These are phyloP conservation scores for Deroplatys truncata DNA, from an alignment of 2,888 invertebrate genomes.

Conservation along the genomic window DNA sequence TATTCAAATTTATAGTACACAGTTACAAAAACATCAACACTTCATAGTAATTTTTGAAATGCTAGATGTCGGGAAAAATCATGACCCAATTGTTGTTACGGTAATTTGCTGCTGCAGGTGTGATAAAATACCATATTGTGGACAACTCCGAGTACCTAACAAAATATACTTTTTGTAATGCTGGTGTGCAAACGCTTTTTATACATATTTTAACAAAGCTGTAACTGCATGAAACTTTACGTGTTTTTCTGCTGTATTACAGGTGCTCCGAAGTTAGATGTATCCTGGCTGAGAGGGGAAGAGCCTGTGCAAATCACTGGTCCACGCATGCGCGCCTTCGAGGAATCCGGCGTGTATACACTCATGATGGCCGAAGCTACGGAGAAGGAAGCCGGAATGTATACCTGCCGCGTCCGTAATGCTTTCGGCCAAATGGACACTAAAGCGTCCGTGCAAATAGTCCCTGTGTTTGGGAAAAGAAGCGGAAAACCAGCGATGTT, in stretches of 20 bases:
- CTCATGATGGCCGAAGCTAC: conserved; percentile 37
- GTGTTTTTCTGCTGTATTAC: neutral
- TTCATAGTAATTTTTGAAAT: too few species aligned
- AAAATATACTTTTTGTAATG: too few species aligned
- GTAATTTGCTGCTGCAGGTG: too few species aligned
- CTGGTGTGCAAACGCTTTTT: too few species aligned
- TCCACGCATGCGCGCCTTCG: conserved; percentile 65
- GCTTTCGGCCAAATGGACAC: conserved; percentile 69
- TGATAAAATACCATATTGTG: too few species aligned
- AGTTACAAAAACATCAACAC: too few species aligned
- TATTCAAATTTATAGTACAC: too few species aligned
- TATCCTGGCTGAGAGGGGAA: conserved; percentile 68
- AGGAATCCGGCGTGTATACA: conserved; percentile 72
- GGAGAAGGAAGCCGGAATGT: conserved; percentile 38
- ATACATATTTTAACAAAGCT: too few species aligned
- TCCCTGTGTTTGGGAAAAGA: conserved; percentile 49
- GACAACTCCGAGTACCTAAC: too few species aligned
- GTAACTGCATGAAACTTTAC: too few species aligned
- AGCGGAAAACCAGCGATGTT: conserved; percentile 76
- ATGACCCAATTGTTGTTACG: too few species aligned
- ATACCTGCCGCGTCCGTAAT: conserved; percentile 60
- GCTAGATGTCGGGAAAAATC: too few species aligned
- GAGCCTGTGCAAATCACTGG: conserved; percentile 47
- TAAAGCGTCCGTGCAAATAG: conserved; percentile 66
- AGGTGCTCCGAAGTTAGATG: conserved; percentile 57